Percentiles rank a stretch among this genome's conserved stretches.
Evolutionary conservation across 1,140 invertebrate species (phyloP).

Genomic region (Oncopeltus fasciatus): DNA sequence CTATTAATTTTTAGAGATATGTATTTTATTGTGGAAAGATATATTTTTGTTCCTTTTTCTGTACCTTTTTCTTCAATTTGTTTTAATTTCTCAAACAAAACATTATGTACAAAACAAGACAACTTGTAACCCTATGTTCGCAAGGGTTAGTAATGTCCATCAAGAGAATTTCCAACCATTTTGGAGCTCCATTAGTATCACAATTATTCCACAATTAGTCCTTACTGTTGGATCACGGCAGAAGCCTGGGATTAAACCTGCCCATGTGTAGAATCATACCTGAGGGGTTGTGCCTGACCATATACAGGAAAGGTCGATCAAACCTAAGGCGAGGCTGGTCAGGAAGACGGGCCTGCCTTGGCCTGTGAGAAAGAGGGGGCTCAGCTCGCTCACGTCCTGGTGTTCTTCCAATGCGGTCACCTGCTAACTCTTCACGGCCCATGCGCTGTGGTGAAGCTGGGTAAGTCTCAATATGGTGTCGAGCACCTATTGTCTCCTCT

Average conservation of each 20-base stretch:
- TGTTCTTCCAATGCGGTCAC: no score
- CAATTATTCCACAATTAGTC: no score
- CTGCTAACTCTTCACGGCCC: conserved; percentile 18
- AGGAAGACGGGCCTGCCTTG: conserved; percentile 50
- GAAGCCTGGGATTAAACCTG: conserved; percentile 62
- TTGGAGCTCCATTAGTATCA: no score
- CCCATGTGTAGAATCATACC: conserved; percentile 74
- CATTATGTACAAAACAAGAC: no score
- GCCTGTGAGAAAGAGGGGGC: conserved; percentile 43
- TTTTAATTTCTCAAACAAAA: no score
- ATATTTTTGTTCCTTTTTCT: no score
- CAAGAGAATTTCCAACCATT: not conserved
- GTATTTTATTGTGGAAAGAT: no score
- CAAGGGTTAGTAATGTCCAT: not conserved
- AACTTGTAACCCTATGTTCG: no score
- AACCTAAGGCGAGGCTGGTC: conserved; percentile 58
- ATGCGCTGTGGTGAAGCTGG: conserved; percentile 41
- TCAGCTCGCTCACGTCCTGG: conserved; percentile 3
- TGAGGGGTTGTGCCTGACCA: conserved; percentile 72
- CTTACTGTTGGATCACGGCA: conserved; percentile 43
- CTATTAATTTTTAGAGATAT: no score
- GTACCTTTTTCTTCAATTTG: no score
- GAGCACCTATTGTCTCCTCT: conserved; percentile 50
- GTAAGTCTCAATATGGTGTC: conserved; percentile 64
- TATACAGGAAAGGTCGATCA: conserved; percentile 71